phyloP scores from a whole-genome alignment of 2,797 vertebrate species.

The Acanthurus tractus region DNA sequence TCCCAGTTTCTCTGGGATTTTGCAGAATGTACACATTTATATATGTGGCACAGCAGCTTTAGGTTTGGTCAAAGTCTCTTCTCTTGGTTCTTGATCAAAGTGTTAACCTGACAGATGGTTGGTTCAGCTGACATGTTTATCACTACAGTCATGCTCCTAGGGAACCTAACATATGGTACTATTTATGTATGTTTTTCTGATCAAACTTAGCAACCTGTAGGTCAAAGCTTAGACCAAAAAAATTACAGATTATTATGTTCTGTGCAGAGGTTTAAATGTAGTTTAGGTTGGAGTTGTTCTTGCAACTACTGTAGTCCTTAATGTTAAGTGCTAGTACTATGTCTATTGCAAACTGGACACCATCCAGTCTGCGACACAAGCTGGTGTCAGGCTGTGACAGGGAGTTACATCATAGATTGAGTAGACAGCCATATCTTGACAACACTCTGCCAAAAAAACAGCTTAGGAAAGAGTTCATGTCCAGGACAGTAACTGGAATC shows the following conservation, averaged over 20 bases:
- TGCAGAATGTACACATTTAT: no score
- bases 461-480: slow-evolving; percentile 11
- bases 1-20: no score
- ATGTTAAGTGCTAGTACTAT: not conserved
- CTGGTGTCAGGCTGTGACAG: not conserved
- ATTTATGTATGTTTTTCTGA: no score
- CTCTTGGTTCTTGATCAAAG: no score
- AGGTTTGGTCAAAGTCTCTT: no score
- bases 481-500: slow-evolving; percentile 28
- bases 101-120: no score
- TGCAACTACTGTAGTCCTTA: not conserved
- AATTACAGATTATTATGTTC: not conserved
- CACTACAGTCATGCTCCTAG: no score
- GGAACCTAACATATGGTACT: no score
- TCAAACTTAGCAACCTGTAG: no score
- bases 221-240: not conserved
- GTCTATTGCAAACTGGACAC: not conserved
- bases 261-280: not conserved
- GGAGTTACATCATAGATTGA: not conserved
- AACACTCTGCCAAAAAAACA: not conserved
- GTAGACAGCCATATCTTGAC: not conserved
- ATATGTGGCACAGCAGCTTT: no score
- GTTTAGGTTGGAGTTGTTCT: not conserved
- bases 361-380: not conserved
- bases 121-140: no score